phyloP scores from a whole-genome alignment of 2,113 vertebrate genomes.

The Machaerirhynchus nigripectus region DNA sequence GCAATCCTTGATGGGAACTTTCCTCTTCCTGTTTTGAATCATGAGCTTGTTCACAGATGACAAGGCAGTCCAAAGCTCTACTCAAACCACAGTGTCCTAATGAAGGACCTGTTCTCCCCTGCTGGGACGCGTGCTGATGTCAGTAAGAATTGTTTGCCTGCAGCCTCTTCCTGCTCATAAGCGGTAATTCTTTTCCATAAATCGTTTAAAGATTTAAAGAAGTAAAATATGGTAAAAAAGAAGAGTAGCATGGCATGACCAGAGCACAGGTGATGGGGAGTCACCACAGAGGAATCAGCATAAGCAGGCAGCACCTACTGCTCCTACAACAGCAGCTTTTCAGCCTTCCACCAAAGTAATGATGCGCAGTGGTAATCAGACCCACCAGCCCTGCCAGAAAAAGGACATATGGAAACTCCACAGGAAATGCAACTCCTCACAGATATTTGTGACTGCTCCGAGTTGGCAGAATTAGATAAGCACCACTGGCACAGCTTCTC shows the following conservation, averaged over 20 bases:
- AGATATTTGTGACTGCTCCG: background rate
- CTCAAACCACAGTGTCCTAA: background rate
- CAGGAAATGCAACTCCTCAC: background rate
- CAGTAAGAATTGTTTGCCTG: background rate
- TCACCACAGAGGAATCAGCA: background rate
- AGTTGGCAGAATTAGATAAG: background rate
- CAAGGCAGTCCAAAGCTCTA: background rate
- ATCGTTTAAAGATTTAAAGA: background rate
- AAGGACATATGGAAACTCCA: background rate
- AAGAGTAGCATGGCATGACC: background rate
- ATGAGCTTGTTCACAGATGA: background rate
- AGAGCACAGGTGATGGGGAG: background rate
- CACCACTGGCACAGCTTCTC: background rate
- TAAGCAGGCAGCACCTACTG: rapidly evolving
- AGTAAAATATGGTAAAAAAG: background rate
- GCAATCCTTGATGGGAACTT: background rate
- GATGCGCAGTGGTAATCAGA: background rate
- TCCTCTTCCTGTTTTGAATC: background rate
- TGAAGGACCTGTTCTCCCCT: background rate
- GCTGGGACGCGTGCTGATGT: rapidly evolving
- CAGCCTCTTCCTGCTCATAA: background rate
- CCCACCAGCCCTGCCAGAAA: background rate
- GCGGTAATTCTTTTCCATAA: background rate
- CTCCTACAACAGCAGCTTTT: background rate
- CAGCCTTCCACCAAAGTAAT: background rate